Percentiles rank a stretch among this genome's conserved stretches.
Conservation (phyloP, 2,888 invertebrate genomes). For the Halocaridina rubra region DNA sequence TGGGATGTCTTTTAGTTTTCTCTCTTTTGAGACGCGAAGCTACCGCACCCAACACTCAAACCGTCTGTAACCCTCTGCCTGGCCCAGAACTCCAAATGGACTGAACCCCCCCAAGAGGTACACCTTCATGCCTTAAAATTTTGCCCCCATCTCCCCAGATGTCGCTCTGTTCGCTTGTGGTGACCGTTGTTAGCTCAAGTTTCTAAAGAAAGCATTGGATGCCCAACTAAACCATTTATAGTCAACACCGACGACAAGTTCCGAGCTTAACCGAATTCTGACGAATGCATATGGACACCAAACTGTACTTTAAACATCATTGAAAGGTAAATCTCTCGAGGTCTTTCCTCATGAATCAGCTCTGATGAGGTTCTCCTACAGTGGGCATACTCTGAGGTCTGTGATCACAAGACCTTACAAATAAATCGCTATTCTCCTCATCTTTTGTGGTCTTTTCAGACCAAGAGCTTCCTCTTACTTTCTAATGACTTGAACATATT, state of each 20-base stretch:
- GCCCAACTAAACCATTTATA: conserved; percentile 36
- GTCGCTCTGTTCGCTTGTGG: conserved; percentile 14
- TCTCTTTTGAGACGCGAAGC: conserved; percentile 19
- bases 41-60: conserved; percentile 12
- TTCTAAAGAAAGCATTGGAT: conserved; percentile 19
- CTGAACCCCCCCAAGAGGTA: conserved; percentile 43
- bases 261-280: conserved; percentile 7
- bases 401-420: no score
- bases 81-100: conserved; percentile 41
- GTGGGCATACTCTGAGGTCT: no score
- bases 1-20: no score
- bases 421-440: no score
- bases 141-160: conserved; percentile 13
- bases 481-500: no score
- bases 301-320: no score
- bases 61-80: conserved; percentile 42
- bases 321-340: no score
- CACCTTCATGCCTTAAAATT: conserved; percentile 21
- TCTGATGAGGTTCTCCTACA: no score
- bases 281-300: conserved; percentile 24
- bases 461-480: no score
- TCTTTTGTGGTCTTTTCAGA: no score
- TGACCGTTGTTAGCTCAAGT: conserved; percentile 33
- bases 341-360: no score
- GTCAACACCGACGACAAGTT: conserved; percentile 6